These are phyloP conservation scores for Nomada goodeniana DNA, from an alignment of 2,888 invertebrate genomes.

Conservation along the genomic window DNA sequence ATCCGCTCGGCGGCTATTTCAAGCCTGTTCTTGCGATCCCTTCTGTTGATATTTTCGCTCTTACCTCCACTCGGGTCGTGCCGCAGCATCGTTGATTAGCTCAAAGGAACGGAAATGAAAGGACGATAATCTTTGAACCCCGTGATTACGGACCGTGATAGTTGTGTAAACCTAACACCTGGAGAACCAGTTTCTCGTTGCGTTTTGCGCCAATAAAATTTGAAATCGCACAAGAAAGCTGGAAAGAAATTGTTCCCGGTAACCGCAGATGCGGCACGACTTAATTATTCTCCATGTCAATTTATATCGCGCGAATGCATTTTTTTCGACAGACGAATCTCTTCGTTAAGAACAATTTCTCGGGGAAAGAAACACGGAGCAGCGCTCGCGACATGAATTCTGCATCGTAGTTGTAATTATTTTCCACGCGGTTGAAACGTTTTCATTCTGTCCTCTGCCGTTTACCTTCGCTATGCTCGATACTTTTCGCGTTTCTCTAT, in stretches of 20 bases:
- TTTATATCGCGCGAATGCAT: not conserved
- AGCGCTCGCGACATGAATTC: constrained; percentile 1
- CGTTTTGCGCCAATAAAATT: constrained; percentile 17
- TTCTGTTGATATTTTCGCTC: constrained; percentile 20
- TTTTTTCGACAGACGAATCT: not conserved
- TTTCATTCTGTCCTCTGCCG: not conserved
- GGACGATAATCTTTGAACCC: constrained; percentile 39
- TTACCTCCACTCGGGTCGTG: not conserved
- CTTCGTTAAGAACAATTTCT: constrained; percentile 22
- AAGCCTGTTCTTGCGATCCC: constrained; percentile 16
- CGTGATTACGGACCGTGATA: constrained; percentile 33
- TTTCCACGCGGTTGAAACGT: constrained; percentile 20
- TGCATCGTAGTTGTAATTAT: constrained; percentile 37
- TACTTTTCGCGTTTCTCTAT: too few relatives aligned
- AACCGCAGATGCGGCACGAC: not conserved
- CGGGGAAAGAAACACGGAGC: constrained; percentile 16
- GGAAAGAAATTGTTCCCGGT: not conserved
- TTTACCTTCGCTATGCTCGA: too few relatives aligned
- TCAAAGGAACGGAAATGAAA: constrained; percentile 33
- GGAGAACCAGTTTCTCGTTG: constrained; percentile 33
- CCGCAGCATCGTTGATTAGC: constrained; percentile 20
- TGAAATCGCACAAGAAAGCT: not conserved
- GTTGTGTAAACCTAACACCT: constrained; percentile 21
- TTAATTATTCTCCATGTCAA: constrained; percentile 16
- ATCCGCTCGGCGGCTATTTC: not conserved